A percentile compares a stretch with the other conserved stretches of the same genome.
Conservation (phyloP, 2,797 vertebrate species). For the Gymnocypris eckloni region DNA sequence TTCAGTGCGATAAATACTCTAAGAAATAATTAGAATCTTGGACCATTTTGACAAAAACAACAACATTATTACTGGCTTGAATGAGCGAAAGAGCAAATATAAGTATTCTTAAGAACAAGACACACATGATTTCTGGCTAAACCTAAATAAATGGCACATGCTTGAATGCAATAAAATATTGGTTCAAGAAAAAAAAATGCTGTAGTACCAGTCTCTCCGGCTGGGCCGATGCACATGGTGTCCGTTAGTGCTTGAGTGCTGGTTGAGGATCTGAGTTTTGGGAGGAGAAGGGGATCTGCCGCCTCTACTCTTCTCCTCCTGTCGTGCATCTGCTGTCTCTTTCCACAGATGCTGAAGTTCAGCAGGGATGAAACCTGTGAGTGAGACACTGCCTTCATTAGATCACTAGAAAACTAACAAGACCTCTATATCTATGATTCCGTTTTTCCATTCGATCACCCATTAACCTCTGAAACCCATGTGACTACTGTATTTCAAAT, state of each 20-base stretch:
- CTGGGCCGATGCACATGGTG: conserved; percentile 73
- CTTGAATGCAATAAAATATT: neutral
- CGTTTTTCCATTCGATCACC: neutral
- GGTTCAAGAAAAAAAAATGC: neutral
- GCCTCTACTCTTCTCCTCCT: conserved; percentile 76
- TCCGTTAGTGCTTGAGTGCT: conserved; percentile 87
- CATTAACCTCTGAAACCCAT: neutral
- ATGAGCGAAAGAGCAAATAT: neutral
- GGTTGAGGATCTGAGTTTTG: conserved; percentile 83
- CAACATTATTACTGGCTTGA: no score
- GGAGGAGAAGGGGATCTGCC: conserved; percentile 78
- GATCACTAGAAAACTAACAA: neutral
- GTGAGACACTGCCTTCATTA: conserved; percentile 70
- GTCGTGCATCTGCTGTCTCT: conserved; percentile 79
- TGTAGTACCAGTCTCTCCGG: conserved; percentile 75
- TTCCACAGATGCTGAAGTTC: conserved; percentile 90
- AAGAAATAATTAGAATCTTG: neutral
- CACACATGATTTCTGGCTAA: neutral
- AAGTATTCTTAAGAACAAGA: neutral
- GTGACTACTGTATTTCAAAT: neutral
- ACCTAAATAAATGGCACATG: neutral
- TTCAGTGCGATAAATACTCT: neutral
- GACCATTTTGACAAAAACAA: neutral
- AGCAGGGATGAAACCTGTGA: conserved; percentile 87
- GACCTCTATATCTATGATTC: neutral